Base-by-base conservation (phyloP, 2,797 vertebrate genomes). In the Sebastes vulpes region DNA sequence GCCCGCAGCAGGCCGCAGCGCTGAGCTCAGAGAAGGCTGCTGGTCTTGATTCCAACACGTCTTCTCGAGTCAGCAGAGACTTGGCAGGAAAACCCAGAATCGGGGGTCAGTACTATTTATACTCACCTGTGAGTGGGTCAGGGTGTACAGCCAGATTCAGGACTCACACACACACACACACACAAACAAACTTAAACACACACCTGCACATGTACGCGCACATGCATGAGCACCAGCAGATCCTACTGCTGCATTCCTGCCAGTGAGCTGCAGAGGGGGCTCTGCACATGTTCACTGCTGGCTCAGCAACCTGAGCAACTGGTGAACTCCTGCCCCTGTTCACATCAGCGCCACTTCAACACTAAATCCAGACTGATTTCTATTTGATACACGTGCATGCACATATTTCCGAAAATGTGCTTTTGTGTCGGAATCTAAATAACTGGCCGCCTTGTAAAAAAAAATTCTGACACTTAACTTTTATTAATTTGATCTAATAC, bases 221-320 rank as follows among this genome's bases (percentile, higher is more conserved):
- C 14, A 3, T 23, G 59, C 29, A 46, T 35, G 16, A 26, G 35
- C 35, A 21, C 53, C 42, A 31, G 69, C 26, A 57, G 53, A 42
- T 65, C 60, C 38, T 18, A 5, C 20, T 29, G 60, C 60, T 85
- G 82, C 63, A 75, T 58, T 92, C 11, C 74, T 82, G 57, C 9
- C 75, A 46, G 54, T 72, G 65, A 31, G 82, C 94, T 92, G 87
- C 82, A 95, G 90, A 93, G 93, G 93, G 94, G 74, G 90, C 93
- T 88, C 71, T 89, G 78, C 65, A 81, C 88, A 86, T 87, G 72
- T 69, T 65, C 35, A 26, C 81, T 82, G 79, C 83, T 71, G 71
- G 58, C 75, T 80, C 83, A 89, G 80, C 87, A 87, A 54, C 59
- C 64, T 81, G 32, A 76, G 63, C 53, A 35, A 42, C 50, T 42